A percentile compares a stretch with the other conserved stretches of the same genome.
phyloP scores from a whole-genome alignment of 2,888 invertebrate genomes.

The Acleris sparsana region DNA sequence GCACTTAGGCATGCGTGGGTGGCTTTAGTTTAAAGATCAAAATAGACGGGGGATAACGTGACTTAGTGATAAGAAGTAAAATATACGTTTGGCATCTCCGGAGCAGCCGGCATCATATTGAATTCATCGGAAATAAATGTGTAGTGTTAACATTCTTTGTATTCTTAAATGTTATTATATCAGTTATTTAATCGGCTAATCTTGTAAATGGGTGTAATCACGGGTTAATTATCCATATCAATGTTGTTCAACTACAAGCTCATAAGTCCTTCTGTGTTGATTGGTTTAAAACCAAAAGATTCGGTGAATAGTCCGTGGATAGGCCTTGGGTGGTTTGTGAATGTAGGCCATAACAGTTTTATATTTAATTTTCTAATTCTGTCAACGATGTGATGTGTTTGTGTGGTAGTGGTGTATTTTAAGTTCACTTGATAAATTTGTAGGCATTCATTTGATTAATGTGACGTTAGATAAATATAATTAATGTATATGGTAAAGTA shows the following conservation, averaged over 20 bases:
- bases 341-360: background rate
- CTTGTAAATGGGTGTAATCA: slow-evolving; percentile 19
- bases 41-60: background rate
- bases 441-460: slow-evolving; percentile 24
- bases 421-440: slow-evolving; percentile 31
- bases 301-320: slow-evolving; percentile 4
- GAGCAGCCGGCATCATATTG: slow-evolving; percentile 1
- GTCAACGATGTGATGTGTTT: slow-evolving; percentile 28
- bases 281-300: too few relatives aligned
- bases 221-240: slow-evolving; percentile 4
- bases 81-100: too few relatives aligned
- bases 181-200: slow-evolving; percentile 20
- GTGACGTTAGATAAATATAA: slow-evolving; percentile 32
- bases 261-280: too few relatives aligned
- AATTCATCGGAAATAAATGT: slow-evolving; percentile 15
- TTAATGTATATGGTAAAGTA: slow-evolving; percentile 21
- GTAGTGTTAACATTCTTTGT: slow-evolving; percentile 13
- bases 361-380: slow-evolving; percentile 12
- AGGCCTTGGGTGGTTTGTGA: background rate
- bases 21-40: background rate
- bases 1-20: background rate
- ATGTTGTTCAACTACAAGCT: background rate
- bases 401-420: slow-evolving; percentile 27
- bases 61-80: background rate
- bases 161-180: slow-evolving; percentile 21